Base-by-base conservation (phyloP, 2,113 vertebrate genomes). In the Paramormyrops kingsleyae region DNA sequence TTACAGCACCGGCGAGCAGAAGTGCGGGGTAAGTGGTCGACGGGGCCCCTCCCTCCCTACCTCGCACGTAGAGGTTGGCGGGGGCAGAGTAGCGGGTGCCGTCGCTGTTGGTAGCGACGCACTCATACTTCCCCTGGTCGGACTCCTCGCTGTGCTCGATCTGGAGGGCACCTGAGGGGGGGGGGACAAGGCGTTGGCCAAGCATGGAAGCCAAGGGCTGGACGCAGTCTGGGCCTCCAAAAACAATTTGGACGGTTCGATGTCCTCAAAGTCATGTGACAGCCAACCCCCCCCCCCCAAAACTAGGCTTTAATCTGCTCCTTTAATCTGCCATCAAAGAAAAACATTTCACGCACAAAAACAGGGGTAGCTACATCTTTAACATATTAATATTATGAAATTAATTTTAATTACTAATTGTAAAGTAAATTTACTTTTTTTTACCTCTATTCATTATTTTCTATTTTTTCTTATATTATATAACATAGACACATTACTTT, bases 81-180 rank as follows among this genome's bases (percentile, higher is more conserved):
- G 99, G 98, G 91, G 99, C 97, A 90, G 99, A 99, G 95, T 99
- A 99, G 92, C 98, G 98, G 91, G 99, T 99, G 95, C 99, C 99
- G 91, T 97, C 97, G 93, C 96, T 98, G 97, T 99, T 99, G 95
- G 98, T 99, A 93, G 99, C 99, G 94, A 99, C 98, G 96, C 99
- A 99, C 93, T 99, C 99, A 94, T 99, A 99, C 96, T 99, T 99
- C 91, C 99, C 99, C 97, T 99, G 99, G 96, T 99, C 99, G 44
- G 97, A 98, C 94, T 99, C 99, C 96, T 99, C 98, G 31, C 99
- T 99, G 95, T 98, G 96, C 94, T 99, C 98, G 90, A 99, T 99
- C 97, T 99, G 99, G 90, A 99, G 97, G 90, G 98, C 99, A 95
- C 98, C 99, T 99, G 96, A 94, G 96, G 97, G 96, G 93, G 95